These are phyloP conservation scores for Hyperopisus bebe DNA, from an alignment of 2,113 vertebrate species.

Conservation along the genomic window DNA sequence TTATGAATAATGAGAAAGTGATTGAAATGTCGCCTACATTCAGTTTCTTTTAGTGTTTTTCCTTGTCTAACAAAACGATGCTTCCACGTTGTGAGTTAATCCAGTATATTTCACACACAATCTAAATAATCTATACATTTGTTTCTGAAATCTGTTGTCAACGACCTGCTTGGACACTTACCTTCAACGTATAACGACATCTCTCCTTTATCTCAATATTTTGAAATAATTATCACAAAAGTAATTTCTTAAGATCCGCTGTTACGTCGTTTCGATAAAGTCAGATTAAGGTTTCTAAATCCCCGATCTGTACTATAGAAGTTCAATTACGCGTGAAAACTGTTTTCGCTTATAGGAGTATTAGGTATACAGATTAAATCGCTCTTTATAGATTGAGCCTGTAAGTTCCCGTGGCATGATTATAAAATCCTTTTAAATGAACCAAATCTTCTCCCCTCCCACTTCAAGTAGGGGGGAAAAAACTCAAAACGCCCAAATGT, in stretches of 20 bases:
- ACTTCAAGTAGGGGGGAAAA: slow-evolving; percentile 1
- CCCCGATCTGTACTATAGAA: background rate
- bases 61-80: background rate
- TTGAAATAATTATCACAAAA: background rate
- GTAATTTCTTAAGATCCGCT: background rate
- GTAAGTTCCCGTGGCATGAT: background rate
- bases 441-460: slow-evolving; percentile 19
- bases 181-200: slow-evolving; percentile 30
- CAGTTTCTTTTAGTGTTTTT: background rate
- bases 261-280: background rate
- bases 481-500: background rate
- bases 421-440: slow-evolving; percentile 17
- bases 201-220: background rate
- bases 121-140: background rate
- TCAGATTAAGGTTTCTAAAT: background rate
- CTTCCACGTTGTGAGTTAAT: background rate
- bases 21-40: background rate
- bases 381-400: background rate
- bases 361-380: background rate
- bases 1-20: background rate
- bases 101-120: background rate
- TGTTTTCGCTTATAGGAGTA: background rate
- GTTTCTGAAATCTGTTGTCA: background rate
- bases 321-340: background rate
- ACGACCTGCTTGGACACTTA: background rate